These are phyloP conservation scores for Melanophora roralis DNA, from an alignment of 2,888 invertebrate genomes.

Conservation along the genomic window DNA sequence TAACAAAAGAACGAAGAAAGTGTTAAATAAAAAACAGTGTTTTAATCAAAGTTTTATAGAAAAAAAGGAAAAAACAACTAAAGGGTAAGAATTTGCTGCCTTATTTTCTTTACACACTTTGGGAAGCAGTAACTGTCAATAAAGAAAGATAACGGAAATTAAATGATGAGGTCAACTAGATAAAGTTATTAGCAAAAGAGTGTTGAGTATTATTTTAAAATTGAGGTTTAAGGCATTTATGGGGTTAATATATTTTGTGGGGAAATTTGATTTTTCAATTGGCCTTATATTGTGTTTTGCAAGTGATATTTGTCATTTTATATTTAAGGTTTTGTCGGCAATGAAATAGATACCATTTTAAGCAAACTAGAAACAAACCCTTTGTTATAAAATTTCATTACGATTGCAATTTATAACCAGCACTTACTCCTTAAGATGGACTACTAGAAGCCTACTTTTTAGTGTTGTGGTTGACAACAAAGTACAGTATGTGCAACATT, in stretches of 20 bases:
- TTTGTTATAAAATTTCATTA: too few relatives aligned
- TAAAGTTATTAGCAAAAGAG: constrained; percentile 21
- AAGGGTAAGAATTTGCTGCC: neutral
- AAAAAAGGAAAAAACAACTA: constrained; percentile 3
- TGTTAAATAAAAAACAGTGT: constrained; percentile 44
- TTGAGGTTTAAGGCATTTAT: too few relatives aligned
- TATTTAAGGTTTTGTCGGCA: neutral
- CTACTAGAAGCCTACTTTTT: too few relatives aligned
- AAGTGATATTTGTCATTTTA: neutral
- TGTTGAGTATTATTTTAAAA: neutral
- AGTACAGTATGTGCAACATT: too few relatives aligned
- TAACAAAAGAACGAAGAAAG: constrained; percentile 41
- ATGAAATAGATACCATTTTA: neutral
- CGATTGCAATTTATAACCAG: too few relatives aligned
- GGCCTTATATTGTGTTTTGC: too few relatives aligned
- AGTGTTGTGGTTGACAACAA: too few relatives aligned
- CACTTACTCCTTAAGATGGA: too few relatives aligned
- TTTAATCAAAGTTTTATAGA: neutral
- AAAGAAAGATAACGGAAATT: constrained; percentile 41
- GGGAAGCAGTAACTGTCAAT: neutral
- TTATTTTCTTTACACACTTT: neutral
- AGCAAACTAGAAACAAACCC: too few relatives aligned
- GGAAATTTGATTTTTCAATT: too few relatives aligned
- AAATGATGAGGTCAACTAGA: constrained; percentile 39
- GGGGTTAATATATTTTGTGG: neutral